phyloP scores from a whole-genome alignment of 2,797 vertebrate genomes.

The Columba guinea region DNA sequence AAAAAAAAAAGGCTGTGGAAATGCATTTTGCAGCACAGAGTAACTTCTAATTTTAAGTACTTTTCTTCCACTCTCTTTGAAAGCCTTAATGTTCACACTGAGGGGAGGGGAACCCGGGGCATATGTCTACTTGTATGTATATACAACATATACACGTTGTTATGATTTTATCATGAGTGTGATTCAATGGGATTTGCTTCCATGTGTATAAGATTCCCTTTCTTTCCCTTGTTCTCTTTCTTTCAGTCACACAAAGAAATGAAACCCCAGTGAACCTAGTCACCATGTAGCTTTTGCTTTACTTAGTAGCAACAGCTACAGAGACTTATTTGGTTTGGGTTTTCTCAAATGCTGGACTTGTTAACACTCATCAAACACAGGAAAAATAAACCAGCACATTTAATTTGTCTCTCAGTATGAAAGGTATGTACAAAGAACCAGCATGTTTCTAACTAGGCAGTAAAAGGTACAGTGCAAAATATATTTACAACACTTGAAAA shows the following conservation, averaged over 20 bases:
- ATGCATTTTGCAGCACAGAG: background rate
- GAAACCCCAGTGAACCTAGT: slow-evolving; percentile 41
- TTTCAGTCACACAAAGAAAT: slow-evolving; percentile 28
- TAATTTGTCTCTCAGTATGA: slow-evolving; percentile 56
- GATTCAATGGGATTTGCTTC: background rate
- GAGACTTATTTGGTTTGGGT: slow-evolving; percentile 40
- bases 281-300: slow-evolving; percentile 56
- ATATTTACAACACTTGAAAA: slow-evolving; percentile 46
- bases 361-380: slow-evolving; percentile 62
- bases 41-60: background rate
- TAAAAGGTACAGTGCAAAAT: slow-evolving; percentile 41
- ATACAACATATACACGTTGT: too few species aligned
- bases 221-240: background rate
- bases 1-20: background rate
- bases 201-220: background rate
- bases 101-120: background rate
- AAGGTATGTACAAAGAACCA: slow-evolving; percentile 54
- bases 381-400: slow-evolving; percentile 70
- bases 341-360: slow-evolving; percentile 64
- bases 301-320: slow-evolving; percentile 52
- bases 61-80: background rate
- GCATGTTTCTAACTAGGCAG: slow-evolving; percentile 44
- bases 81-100: background rate
- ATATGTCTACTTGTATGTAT: background rate
- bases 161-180: background rate